phyloP scores from a whole-genome alignment of 2,888 invertebrate species.

The Eilema depressum region DNA sequence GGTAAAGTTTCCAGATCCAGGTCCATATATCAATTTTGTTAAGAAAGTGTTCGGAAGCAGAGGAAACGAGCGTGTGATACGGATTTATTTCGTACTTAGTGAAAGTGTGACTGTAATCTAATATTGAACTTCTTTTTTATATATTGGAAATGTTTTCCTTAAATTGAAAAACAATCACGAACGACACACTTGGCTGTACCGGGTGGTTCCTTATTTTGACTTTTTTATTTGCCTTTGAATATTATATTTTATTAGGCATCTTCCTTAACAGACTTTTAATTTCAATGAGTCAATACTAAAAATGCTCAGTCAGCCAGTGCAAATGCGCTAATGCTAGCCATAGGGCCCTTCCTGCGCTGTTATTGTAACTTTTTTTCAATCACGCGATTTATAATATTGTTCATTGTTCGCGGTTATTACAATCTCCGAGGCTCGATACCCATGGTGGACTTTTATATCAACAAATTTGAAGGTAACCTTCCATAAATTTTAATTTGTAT shows the following conservation, averaged over 20 bases:
- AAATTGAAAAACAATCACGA: slow-evolving; percentile 4
- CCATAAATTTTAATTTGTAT: neutral
- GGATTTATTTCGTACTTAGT: neutral
- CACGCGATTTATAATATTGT: no score
- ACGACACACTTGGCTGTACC: neutral
- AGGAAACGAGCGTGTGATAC: neutral
- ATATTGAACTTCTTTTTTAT: neutral
- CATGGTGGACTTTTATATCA: no score
- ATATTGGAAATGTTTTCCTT: neutral
- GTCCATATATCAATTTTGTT: neutral
- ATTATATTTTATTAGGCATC: no score
- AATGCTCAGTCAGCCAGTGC: no score
- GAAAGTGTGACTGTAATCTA: neutral
- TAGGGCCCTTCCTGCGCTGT: no score
- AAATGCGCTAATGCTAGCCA: no score
- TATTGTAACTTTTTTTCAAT: no score
- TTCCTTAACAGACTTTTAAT: no score
- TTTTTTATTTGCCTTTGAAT: neutral
- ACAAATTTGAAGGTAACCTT: neutral
- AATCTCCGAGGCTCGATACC: no score
- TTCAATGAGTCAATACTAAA: no score
- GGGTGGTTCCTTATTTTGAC: neutral
- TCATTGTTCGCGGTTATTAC: no score
- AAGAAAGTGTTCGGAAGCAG: neutral
- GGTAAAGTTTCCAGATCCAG: neutral